phyloP scores from a whole-genome alignment of 2,888 invertebrate species.

The Ennomos erosarius region DNA sequence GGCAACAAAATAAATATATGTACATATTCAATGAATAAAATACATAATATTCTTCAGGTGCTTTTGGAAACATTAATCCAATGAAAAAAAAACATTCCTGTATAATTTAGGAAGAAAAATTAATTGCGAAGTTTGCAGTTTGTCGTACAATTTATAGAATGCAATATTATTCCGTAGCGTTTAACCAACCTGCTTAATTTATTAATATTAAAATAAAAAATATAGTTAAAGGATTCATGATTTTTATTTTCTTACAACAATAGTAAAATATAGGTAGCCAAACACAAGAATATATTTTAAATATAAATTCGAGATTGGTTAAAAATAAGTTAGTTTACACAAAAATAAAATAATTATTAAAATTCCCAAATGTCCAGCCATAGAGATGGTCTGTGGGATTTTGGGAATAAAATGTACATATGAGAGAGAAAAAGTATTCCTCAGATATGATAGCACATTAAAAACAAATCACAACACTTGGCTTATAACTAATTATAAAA shows the following conservation, averaged over 20 bases:
- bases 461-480: no score
- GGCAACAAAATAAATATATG: conserved; percentile 4
- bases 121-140: conserved; percentile 47
- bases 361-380: no score
- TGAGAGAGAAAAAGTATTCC: no score
- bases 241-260: conserved; percentile 28
- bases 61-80: conserved; percentile 10
- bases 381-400: no score
- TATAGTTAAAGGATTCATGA: conserved; percentile 51
- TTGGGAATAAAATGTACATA: no score
- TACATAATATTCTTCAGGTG: conserved; percentile 12
- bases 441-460: no score
- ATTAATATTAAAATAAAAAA: conserved; percentile 78
- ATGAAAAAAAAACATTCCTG: conserved; percentile 25
- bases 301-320: neutral
- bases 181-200: conserved; percentile 75
- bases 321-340: neutral
- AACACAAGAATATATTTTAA: neutral
- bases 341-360: no score
- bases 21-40: conserved; percentile 20
- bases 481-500: no score
- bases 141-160: conserved; percentile 38
- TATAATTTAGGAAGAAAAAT: conserved; percentile 34
- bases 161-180: conserved; percentile 61
- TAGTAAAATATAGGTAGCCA: neutral